These are phyloP conservation scores for Pyrocephalus nanus DNA, from an alignment of 2,797 vertebrate species.

Conservation along the genomic window DNA sequence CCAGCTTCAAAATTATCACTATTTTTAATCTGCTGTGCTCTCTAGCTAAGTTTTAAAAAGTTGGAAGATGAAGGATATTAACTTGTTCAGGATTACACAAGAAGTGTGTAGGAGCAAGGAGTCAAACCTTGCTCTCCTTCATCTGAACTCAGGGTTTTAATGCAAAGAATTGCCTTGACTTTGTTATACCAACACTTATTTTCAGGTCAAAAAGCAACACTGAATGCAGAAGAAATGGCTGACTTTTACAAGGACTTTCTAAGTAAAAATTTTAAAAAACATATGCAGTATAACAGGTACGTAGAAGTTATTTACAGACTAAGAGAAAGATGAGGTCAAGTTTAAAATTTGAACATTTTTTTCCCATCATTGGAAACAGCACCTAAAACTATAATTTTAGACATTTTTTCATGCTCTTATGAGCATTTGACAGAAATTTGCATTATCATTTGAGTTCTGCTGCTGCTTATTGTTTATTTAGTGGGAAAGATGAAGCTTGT, in stretches of 20 bases:
- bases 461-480: not conserved
- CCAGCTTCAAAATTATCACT: not conserved
- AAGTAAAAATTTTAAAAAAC: slow-evolving; percentile 86
- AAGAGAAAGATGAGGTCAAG: not conserved
- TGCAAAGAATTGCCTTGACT: not conserved
- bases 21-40: not conserved
- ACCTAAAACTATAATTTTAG: not conserved
- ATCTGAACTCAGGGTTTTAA: not conserved
- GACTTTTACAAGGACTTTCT: slow-evolving; percentile 94
- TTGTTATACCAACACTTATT: slow-evolving; percentile 19
- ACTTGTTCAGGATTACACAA: not conserved
- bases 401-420: not conserved
- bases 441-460: not conserved
- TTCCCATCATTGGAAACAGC: not conserved
- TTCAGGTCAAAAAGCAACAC: slow-evolving; percentile 82
- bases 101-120: not conserved
- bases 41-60: not conserved
- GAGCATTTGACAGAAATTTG: not conserved
- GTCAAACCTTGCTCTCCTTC: not conserved
- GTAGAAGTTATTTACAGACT: slow-evolving; percentile 33
- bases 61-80: not conserved
- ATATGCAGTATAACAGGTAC: slow-evolving; percentile 91
- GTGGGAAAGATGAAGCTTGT: not conserved
- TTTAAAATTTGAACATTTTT: not conserved
- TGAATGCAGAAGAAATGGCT: slow-evolving; percentile 92